phyloP scores from a whole-genome alignment of 37 sponge, comb jelly and placozoan genomes.

The Mnemiopsis leidyi region DNA sequence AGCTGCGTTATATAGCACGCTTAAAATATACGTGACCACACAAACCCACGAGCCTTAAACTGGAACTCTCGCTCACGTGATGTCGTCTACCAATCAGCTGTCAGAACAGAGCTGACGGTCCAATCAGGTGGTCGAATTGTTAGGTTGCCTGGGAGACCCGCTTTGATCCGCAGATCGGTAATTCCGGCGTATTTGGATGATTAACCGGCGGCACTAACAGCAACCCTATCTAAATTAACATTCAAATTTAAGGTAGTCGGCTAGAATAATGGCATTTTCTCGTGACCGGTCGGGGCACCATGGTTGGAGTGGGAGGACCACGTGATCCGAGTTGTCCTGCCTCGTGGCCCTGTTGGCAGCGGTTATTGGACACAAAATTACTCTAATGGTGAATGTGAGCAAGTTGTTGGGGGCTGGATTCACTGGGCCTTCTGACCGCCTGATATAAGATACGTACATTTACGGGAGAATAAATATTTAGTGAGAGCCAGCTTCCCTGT shows the following conservation, averaged over 20 bases:
- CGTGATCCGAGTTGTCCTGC: not conserved
- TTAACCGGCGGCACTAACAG: not conserved
- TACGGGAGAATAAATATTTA: not conserved
- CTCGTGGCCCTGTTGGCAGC: not conserved
- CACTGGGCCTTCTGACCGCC: not conserved
- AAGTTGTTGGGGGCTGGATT: not conserved
- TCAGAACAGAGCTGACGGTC: not conserved
- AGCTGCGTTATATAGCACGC: not conserved
- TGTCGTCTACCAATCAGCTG: not conserved
- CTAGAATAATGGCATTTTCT: slow-evolving; percentile 21
- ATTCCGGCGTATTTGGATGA: not conserved
- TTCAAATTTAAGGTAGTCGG: slow-evolving; percentile 18
- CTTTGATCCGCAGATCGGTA: not conserved
- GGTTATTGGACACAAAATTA: not conserved
- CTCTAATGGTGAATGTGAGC: not conserved
- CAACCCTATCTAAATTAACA: not conserved
- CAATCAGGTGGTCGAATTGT: not conserved
- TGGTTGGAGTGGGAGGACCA: not conserved
- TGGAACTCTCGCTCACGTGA: not conserved
- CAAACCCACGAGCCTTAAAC: not conserved
- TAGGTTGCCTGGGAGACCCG: not conserved
- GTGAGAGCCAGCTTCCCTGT: not conserved
- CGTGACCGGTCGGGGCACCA: not conserved
- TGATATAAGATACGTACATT: not conserved
- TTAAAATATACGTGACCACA: not conserved